Evolutionary conservation across 2,113 vertebrate species (phyloP).

Genomic region (Dicrurus megarhynchus): DNA sequence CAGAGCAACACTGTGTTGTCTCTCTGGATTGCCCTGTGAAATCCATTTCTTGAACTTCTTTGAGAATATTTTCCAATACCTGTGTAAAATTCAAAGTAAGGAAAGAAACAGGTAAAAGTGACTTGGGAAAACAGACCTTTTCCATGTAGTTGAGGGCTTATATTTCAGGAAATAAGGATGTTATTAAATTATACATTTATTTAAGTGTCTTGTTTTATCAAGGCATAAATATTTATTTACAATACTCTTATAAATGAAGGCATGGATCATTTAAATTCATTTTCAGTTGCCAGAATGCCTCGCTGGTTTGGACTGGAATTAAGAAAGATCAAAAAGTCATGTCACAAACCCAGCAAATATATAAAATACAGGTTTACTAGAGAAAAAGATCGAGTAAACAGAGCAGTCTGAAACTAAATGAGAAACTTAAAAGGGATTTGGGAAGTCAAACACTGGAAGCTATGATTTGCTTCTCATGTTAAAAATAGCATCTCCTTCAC

Average conservation of each 20-base stretch:
- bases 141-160: neutral
- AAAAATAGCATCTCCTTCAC: constrained; percentile 64
- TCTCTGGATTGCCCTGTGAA: neutral
- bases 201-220: neutral
- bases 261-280: neutral
- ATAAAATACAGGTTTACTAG: constrained; percentile 49
- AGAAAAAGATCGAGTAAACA: constrained; percentile 70
- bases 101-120: neutral
- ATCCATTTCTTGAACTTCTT: neutral
- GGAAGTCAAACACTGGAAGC: constrained; percentile 70
- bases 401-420: constrained; percentile 59
- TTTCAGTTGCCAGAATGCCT: neutral
- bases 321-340: neutral
- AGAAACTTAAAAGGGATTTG: constrained; percentile 70
- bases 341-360: neutral
- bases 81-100: neutral
- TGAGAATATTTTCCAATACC: neutral
- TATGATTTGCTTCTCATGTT: constrained; percentile 63
- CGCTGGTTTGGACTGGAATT: neutral
- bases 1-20: neutral
- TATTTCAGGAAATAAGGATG: neutral
- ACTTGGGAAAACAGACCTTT: neutral
- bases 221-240: constrained; percentile 20
- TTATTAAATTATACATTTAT: neutral
- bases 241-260: neutral